Evolutionary conservation across 2,888 invertebrate genomes (phyloP), one percentile per base, ranked within the genome.

Genomic region (Euzophera pinguis): DNA sequence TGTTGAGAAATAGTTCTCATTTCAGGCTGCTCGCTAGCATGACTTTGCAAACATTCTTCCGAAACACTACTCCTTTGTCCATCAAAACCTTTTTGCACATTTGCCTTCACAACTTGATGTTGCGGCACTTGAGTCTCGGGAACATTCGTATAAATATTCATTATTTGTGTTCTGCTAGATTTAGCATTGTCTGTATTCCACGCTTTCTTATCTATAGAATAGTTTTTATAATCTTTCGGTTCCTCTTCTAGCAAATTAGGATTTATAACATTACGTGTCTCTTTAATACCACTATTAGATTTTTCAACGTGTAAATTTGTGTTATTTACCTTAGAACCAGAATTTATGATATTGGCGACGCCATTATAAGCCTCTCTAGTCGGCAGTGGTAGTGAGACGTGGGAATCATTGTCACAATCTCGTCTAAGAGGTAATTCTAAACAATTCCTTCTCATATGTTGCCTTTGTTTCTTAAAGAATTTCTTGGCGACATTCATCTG

Each of bases 401-500:
- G 90, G 0, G 90, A 91, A 61, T 91, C 90, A 38, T 85, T 86
- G 45, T 92, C 92, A 17, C 88, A 92, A 54, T 92, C 92, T 10
- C 92, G 81, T 54, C 92, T 85, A 34, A 93, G 90, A 0, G 94
- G 92, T 12, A 94, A 82, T 50, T 94, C 94, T 16, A 96, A 85
- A 67, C 95, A 95, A 65, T 94, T 94, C 53, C 94, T 92, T 68
- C 94, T 95, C 77, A 93, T 92, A 61, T 95, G 90, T 43, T 95
- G 92, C 53, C 95, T 92, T 72, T 96, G 97, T 64, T 96, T 96
- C 65, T 96, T 96, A 81, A 98, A 98, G 77, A 98, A 98, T 72
- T 97, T 97, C 60, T 96, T 93, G 0, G 98, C 98, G 0, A 97
- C 97, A 35, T 96, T 97, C 79, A 97, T 98, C 81, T 98, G 98